Conservation (phyloP, 1,140 invertebrate species). For the Drosophila mauritiana region DNA sequence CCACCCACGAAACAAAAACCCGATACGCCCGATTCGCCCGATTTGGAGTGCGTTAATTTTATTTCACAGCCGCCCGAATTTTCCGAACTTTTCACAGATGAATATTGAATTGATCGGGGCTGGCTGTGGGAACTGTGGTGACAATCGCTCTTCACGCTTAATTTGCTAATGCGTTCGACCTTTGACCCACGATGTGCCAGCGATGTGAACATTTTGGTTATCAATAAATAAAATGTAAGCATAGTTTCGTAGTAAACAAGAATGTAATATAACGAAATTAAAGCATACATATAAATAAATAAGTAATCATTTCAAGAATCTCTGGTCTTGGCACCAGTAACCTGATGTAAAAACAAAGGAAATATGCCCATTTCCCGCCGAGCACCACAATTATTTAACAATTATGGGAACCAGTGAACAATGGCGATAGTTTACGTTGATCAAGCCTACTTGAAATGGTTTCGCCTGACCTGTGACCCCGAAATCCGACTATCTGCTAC, state of each 20-base stretch:
- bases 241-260: no score
- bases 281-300: no score
- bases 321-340: no score
- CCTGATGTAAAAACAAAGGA: neutral
- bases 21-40: slow-evolving; percentile 10
- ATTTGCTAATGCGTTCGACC: slow-evolving; percentile 46
- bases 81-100: slow-evolving; percentile 34
- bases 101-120: slow-evolving; percentile 23
- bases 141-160: slow-evolving; percentile 24
- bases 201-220: slow-evolving; percentile 1
- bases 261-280: no score
- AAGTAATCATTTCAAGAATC: no score
- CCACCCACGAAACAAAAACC: neutral
- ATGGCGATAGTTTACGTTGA: slow-evolving; percentile 1
- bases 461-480: slow-evolving; percentile 46
- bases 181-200: neutral
- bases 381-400: slow-evolving; percentile 30
- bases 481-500: slow-evolving; percentile 37
- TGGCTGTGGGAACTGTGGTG: slow-evolving; percentile 24
- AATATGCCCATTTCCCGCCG: slow-evolving; percentile 5
- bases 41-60: slow-evolving; percentile 75
- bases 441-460: slow-evolving; percentile 7
- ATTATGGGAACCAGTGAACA: slow-evolving; percentile 17
- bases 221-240: no score
- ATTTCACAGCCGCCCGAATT: slow-evolving; percentile 42